Evolutionary conservation across 2,797 vertebrate species (phyloP).

Genomic region (Chelonia mydas): DNA sequence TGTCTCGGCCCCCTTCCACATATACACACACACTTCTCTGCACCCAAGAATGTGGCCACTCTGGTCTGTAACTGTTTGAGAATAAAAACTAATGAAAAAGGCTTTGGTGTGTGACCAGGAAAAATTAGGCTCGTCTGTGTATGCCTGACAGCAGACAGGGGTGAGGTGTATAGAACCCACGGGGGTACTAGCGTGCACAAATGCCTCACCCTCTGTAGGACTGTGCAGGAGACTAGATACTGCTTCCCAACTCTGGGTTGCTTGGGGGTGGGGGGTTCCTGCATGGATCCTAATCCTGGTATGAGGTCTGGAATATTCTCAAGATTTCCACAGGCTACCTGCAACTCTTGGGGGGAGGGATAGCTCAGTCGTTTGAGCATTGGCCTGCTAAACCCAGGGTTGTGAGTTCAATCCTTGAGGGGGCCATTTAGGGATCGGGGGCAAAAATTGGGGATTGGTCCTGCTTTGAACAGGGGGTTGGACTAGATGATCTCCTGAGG

Average conservation of each 20-base stretch:
- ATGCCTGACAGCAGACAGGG: neutral
- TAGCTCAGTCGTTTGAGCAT: no score
- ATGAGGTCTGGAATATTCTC: neutral
- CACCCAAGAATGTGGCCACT: constrained; percentile 2
- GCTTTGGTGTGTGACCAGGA: neutral
- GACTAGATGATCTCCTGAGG: no score
- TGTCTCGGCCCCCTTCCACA: neutral
- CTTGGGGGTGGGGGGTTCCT: neutral
- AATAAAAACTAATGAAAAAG: constrained; percentile 47
- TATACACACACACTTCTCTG: neutral
- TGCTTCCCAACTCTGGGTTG: neutral
- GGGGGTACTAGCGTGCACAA: neutral
- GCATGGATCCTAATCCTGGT: neutral
- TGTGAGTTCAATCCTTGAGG: no score
- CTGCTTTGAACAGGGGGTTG: no score
- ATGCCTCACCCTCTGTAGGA: neutral
- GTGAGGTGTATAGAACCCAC: neutral
- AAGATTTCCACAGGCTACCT: neutral
- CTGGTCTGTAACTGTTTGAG: neutral
- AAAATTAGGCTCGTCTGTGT: neutral
- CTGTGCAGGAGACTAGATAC: neutral
- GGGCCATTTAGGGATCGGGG: no score
- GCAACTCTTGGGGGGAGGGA: no score
- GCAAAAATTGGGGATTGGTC: no score
- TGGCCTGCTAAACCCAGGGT: no score